Evolutionary conservation across 2,797 vertebrate genomes (phyloP), one percentile per base, ranked within the genome.

Genomic region (Sus cebifrons): DNA sequence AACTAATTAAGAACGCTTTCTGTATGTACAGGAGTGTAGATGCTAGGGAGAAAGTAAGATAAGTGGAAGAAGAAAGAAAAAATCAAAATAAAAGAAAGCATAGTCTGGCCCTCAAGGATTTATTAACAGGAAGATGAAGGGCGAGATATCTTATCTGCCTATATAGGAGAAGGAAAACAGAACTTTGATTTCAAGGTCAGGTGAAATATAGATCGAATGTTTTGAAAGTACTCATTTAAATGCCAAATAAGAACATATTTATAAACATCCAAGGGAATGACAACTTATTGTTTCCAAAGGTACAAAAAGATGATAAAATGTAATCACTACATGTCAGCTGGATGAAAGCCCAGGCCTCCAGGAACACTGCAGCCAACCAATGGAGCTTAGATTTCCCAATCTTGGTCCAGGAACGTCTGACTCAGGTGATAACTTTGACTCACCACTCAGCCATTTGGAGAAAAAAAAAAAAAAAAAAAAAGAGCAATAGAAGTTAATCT

Each of bases 191-290:
- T 94, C n/a, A 91, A 70, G n/a, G 40, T 87, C 36, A 86, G 74
- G 5, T 70, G 52, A 96, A 95, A 86, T 3, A 52, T 56, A 92
- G 82, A 94, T 10, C 1, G 49, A 92, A 56, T 75, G 96, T 75
- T 92, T 92, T 67, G 44, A 89, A 91, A 95, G 54, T 71, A 36
- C 83, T 36, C 85, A 91, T 75, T 93, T 95, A 94, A 87, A 81
- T 90, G 73, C 36, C 49, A 90, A 95, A 64, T 64, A 89, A 78
- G 25, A 87, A 71, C 3, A 56, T 84, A 77, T 70, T 96, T 92
- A 75, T 62, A 78, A 94, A 85, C 15, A 93, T 67, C 32, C 70
- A 70, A 54, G 75, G 89, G 71, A 78, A 82, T 67, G 52, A 81
- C 5, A 15, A 21, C n/a, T 71, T 62, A 58, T 29, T 94, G 78